A percentile compares a stretch with the other conserved stretches of the same genome.
Conservation (phyloP, 2,888 invertebrate species). For the Caenorhabditis sp. region DNA sequence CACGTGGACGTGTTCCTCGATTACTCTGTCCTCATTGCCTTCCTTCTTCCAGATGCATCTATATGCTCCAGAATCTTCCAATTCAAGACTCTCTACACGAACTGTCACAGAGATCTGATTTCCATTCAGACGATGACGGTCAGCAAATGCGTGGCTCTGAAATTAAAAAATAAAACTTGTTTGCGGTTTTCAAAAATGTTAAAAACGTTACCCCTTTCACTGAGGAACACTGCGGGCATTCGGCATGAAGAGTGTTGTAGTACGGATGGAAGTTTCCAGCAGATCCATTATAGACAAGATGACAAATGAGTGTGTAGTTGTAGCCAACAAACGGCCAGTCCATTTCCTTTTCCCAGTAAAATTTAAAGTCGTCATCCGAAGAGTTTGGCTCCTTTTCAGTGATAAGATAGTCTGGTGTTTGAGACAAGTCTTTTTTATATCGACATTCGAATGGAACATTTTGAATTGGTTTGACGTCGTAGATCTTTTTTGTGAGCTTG, state of each 20-base stretch:
- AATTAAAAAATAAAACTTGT: neutral
- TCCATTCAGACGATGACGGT: neutral
- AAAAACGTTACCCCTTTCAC: neutral
- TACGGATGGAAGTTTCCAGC: slow-evolving; percentile 11
- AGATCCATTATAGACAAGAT: slow-evolving; percentile 22
- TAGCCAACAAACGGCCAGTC: slow-evolving; percentile 66
- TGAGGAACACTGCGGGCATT: slow-evolving; percentile 56
- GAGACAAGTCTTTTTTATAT: slow-evolving; percentile 18
- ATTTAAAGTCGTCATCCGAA: slow-evolving; percentile 28
- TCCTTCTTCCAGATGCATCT: slow-evolving; percentile 54
- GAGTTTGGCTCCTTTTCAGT: slow-evolving; percentile 22
- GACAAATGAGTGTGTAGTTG: slow-evolving; percentile 50
- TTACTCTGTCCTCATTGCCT: slow-evolving; percentile 3
- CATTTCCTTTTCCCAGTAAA: slow-evolving; percentile 60
- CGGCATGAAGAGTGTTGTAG: slow-evolving; percentile 41
- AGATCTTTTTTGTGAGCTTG: slow-evolving; percentile 53
- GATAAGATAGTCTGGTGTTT: slow-evolving; percentile 30
- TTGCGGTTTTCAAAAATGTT: too few relatives aligned
- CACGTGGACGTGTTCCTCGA: slow-evolving; percentile 35
- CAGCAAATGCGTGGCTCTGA: slow-evolving; percentile 30
- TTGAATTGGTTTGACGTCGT: slow-evolving; percentile 15
- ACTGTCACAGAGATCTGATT: slow-evolving; percentile 26
- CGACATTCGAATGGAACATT: slow-evolving; percentile 50
- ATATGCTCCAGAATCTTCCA: slow-evolving; percentile 58
- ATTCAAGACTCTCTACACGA: slow-evolving; percentile 32